Base-by-base conservation (phyloP, 2,113 vertebrate species). In the Paramormyrops kingsleyae region DNA sequence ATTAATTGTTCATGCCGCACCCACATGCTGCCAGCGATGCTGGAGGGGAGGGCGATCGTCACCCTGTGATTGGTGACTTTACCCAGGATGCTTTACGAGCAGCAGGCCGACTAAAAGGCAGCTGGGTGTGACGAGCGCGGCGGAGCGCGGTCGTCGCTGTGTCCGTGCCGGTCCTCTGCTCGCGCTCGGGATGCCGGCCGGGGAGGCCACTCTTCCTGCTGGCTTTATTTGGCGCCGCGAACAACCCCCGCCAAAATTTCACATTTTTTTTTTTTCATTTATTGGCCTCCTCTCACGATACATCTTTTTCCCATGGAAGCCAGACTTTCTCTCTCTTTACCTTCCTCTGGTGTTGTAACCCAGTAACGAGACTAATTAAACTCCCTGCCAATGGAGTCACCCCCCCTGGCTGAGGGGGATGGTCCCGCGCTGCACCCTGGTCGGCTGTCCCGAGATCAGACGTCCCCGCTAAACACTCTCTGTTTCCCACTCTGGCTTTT, bases 301-400 rank as follows among this genome's bases (percentile, higher is more conserved):
- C 24, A 77, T 52, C 21, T 83, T 89, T 89, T 89, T 89, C 74
- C 88, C 88, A 88, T 49, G 87, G 44, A 70, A 90, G 35, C 17
- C 53, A 62, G 44, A 50, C 87, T 53, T 46, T 13, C 83, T 88
- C 89, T 90, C 87, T 83, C 56, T 89, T 7, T 83, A 90, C 90
- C 77, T 47, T 92, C 90, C 88, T 93, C 90, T 91, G 59, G 49
- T 47, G 62, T 21, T 89, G 2, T 53, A 49, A 47, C 49, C 13
- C 59, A 52, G 90, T 90, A 93, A 92, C 87, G 86, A 84, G 90
- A 92, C 91, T 93, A 94, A 95, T 95, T 94, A 95, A 94, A 93
- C 94, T 90, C 91, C 91, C 92, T 93, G 91, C 90, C 89, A 92
- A 88, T 89, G 44, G 50, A 17, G 27, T 70, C 92, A 70, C 77